Base-by-base conservation (phyloP, 23 tunicate species). In the Diplosoma virens region DNA sequence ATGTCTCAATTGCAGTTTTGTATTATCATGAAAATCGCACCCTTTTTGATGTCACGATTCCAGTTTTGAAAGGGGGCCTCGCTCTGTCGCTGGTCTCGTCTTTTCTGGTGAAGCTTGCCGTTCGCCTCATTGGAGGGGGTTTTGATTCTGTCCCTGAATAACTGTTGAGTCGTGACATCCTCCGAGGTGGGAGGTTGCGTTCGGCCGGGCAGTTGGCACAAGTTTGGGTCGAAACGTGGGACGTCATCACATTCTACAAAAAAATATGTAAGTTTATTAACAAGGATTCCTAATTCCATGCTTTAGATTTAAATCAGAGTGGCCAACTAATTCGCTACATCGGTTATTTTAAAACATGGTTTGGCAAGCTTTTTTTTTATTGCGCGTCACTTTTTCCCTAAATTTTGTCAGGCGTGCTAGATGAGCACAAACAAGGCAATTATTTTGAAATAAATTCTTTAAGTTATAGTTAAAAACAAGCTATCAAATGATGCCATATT, bases 191-290 rank as follows among this genome's bases (percentile, higher is more conserved):
- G 5, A 6, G 26, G 23, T 26, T 35, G 7, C 7, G 21, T 21
- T 25, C 3, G 7, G 25, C 52, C 5, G 20, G 28, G 36, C 36
- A 50, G n/a, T 55, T 55, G 17, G 17, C 61, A 18, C 3, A 6
- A 5, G 74, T 67, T 67, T 67, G 74, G 2, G 74, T 35, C 2
- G 74, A 18, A 34, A 22, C 11, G 52, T 67, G 52, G 17, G 74
- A 67, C 17, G 36, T 29, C 2, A 52, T 26, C 6, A 67, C 74
- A 18, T 52, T 52, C 74, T 67, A 34, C 25, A 56, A 11, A 56
- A 56, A 56, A 56, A n/a, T 23, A 56, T 14, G 20, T n/a, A n/a
- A n/a, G 16, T 11, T 45, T 16, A 45, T 45, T 9, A 45, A 45
- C 11, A 45, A 45, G 16, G 14, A 9, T 11, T 16, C 52, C 52